phyloP scores from a whole-genome alignment of 2,113 vertebrate genomes.

The Semnornis frantzii region DNA sequence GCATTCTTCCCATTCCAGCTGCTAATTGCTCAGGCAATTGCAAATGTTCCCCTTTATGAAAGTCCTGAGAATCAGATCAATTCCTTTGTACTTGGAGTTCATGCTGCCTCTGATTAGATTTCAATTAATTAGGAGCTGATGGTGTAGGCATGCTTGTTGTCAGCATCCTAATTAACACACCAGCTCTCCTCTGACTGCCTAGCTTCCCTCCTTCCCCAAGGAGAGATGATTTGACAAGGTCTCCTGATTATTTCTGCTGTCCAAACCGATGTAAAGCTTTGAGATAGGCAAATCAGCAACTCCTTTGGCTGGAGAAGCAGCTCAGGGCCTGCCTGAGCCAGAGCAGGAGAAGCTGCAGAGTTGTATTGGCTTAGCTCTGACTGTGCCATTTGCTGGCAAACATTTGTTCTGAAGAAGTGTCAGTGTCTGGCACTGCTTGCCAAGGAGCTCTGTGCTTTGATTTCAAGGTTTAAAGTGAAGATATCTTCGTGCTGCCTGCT shows the following conservation, averaged over 20 bases:
- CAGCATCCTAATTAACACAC: background rate
- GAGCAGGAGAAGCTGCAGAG: background rate
- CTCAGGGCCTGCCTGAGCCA: background rate
- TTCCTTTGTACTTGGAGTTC: background rate
- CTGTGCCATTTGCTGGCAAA: slow-evolving; percentile 51
- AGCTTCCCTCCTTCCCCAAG: background rate
- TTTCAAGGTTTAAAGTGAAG: slow-evolving; percentile 17
- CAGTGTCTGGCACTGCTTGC: background rate
- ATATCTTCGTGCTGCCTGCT: slow-evolving; percentile 30
- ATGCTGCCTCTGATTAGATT: background rate
- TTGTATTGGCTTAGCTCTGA: background rate
- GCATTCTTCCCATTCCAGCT: background rate
- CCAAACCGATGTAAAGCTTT: background rate
- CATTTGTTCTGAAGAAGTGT: background rate
- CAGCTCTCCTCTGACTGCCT: background rate
- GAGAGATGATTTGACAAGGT: background rate
- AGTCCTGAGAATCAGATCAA: background rate
- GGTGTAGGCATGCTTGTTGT: background rate
- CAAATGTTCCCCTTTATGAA: background rate
- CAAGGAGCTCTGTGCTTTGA: slow-evolving; percentile 1
- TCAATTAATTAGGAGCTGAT: slow-evolving; percentile 1
- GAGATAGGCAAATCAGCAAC: background rate
- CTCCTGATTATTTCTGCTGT: background rate
- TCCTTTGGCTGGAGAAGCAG: background rate
- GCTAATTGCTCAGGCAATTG: background rate